Conservation (phyloP, 2,113 vertebrate genomes). For the Prolemur simus region DNA sequence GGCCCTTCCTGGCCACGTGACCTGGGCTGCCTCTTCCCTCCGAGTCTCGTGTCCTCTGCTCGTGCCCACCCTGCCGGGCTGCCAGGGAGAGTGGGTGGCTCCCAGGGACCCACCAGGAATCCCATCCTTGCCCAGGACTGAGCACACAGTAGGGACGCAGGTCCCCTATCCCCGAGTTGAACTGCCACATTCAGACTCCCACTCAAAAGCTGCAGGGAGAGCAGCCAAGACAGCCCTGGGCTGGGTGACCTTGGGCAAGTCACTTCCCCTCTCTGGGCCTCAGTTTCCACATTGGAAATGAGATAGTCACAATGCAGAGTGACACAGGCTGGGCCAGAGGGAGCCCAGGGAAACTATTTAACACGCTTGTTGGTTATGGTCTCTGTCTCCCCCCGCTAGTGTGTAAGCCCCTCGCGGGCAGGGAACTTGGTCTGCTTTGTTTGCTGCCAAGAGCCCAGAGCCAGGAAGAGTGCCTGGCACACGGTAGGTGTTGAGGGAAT, state of each 20-base stretch:
- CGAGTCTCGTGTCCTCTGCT: background rate
- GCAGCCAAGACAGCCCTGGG: background rate
- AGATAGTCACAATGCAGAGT: background rate
- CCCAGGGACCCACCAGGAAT: background rate
- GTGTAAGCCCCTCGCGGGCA: background rate
- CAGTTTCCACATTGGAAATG: background rate
- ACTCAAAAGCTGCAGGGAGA: background rate
- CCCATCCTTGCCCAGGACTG: background rate
- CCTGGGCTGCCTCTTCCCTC: background rate
- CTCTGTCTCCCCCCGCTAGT: background rate
- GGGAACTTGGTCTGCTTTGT: background rate
- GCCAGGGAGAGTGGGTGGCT: background rate
- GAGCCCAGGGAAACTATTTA: background rate
- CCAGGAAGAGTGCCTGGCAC: background rate
- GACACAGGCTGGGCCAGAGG: background rate
- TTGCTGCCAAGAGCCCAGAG: background rate
- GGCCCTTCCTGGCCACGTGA: background rate
- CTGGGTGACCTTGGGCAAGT: background rate
- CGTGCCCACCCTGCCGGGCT: accelerated
- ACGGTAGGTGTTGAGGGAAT: background rate
- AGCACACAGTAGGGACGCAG: background rate
- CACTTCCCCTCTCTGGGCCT: background rate
- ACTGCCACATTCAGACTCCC: accelerated
- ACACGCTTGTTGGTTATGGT: background rate
- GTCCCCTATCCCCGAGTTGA: accelerated